Evolutionary conservation across 1,140 invertebrate species (phyloP).

Genomic region (Bombus confusus): DNA sequence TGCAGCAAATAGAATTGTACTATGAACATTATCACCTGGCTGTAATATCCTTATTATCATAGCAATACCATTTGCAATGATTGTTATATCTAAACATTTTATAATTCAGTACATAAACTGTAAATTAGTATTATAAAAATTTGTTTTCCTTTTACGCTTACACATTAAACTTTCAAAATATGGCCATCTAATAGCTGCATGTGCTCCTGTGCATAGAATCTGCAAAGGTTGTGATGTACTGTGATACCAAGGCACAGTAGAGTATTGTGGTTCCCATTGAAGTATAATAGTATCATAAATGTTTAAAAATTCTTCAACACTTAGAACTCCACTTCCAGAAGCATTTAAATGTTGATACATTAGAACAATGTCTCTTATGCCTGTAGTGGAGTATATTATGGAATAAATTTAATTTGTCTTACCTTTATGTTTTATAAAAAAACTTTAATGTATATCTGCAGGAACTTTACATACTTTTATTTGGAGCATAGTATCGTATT

Average conservation of each 20-base stretch:
- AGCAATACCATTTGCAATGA: slow-evolving; percentile 87
- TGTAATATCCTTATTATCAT: slow-evolving; percentile 85
- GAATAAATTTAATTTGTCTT: background rate
- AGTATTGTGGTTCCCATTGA: slow-evolving; percentile 88
- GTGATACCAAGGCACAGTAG: slow-evolving; percentile 88
- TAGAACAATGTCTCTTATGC: slow-evolving; percentile 89
- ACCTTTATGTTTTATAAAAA: background rate
- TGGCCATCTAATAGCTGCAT: slow-evolving; percentile 86
- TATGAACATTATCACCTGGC: slow-evolving; percentile 82
- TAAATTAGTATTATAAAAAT: background rate
- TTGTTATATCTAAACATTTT: slow-evolving; percentile 84
- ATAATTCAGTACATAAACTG: slow-evolving; percentile 12
- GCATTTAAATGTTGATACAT: slow-evolving; percentile 92
- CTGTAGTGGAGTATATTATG: slow-evolving; percentile 79
- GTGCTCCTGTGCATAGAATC: slow-evolving; percentile 85
- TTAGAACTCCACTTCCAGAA: slow-evolving; percentile 86
- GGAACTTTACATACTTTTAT: slow-evolving; percentile 84
- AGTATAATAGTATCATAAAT: slow-evolving; percentile 90
- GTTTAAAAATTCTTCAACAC: slow-evolving; percentile 89
- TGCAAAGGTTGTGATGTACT: slow-evolving; percentile 85
- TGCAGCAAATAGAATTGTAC: slow-evolving; percentile 85
- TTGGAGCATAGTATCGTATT: slow-evolving; percentile 90
- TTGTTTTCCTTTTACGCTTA: slow-evolving; percentile 79
- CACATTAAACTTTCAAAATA: slow-evolving; percentile 89
- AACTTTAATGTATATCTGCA: background rate